Percentiles rank a stretch among this genome's conserved stretches.
These are phyloP conservation scores for Ochropleura leucogaster DNA, from an alignment of 2,888 invertebrate genomes.

Conservation along the genomic window DNA sequence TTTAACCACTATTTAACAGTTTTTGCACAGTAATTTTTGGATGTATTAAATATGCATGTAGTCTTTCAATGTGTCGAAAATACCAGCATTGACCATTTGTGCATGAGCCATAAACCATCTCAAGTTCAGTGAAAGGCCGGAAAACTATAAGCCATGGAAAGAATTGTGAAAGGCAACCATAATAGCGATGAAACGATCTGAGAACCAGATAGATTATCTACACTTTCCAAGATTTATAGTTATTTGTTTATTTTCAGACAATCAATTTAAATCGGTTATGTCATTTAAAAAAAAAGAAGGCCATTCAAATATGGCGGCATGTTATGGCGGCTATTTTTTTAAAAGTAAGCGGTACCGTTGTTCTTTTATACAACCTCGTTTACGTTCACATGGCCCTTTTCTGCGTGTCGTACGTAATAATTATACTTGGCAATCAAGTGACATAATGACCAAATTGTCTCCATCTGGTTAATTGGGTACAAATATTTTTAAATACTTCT, in stretches of 20 bases:
- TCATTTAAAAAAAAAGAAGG: constrained; percentile 45
- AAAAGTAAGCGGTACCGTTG: constrained; percentile 21
- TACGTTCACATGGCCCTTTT: constrained; percentile 49
- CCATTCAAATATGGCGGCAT: constrained; percentile 35
- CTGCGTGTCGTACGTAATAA: constrained; percentile 34
- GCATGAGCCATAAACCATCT: constrained; percentile 58
- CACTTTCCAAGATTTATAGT: constrained; percentile 79
- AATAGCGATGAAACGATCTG: constrained; percentile 64
- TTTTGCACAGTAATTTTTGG: background rate
- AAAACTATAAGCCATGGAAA: constrained; percentile 75
- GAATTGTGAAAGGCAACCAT: constrained; percentile 81
- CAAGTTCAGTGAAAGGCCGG: constrained; percentile 77
- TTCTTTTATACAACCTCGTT: constrained; percentile 20
- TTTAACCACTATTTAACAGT: background rate
- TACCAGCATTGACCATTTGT: constrained; percentile 39
- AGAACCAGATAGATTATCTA: constrained; percentile 75
- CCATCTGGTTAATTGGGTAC: constrained; percentile 22
- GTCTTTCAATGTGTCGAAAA: constrained; percentile 1
- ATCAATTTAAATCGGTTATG: constrained; percentile 53
- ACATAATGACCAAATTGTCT: constrained; percentile 41
- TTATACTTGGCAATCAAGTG: constrained; percentile 34
- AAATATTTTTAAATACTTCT: constrained; percentile 39
- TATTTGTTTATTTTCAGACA: constrained; percentile 61
- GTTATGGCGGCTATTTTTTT: constrained; percentile 20
- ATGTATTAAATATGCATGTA: background rate